A percentile compares a stretch with the other conserved stretches of the same genome.
These are phyloP conservation scores for Anhinga rufa DNA, from an alignment of 2,113 vertebrate genomes.

Conservation along the genomic window DNA sequence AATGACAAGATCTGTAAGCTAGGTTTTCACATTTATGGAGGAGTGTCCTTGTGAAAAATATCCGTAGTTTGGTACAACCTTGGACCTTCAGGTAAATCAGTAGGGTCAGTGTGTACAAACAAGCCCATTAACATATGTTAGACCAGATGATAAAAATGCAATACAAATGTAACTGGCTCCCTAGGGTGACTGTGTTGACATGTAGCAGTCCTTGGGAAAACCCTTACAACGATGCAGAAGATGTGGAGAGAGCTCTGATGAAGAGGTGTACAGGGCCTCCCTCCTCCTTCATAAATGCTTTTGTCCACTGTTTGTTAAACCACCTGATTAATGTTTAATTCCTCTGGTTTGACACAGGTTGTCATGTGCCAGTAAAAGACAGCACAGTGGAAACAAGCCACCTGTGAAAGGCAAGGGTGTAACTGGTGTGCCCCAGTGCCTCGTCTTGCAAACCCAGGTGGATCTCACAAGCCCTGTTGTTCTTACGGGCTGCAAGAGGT, in stretches of 20 bases:
- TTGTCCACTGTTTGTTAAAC: background rate
- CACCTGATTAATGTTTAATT: background rate
- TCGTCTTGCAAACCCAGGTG: background rate
- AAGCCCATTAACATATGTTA: background rate
- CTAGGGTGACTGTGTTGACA: background rate
- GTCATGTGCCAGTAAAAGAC: background rate
- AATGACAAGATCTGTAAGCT: background rate
- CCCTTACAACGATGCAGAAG: accelerated
- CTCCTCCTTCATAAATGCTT: background rate
- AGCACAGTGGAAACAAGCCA: background rate
- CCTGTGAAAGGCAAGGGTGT: background rate
- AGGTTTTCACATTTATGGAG: background rate
- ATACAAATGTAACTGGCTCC: background rate
- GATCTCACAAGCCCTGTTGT: background rate
- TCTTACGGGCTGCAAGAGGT: background rate
- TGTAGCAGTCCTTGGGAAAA: background rate
- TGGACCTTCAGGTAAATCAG: background rate
- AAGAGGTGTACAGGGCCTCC: background rate
- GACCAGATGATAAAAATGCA: background rate
- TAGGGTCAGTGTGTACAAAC: background rate
- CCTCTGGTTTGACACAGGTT: background rate
- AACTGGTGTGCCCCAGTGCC: background rate
- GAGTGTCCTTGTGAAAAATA: background rate
- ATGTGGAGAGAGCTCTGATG: background rate
- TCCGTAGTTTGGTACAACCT: background rate